Evolutionary conservation across 2,888 invertebrate species (phyloP).

Genomic region (Ommatoiulus sabulosus): DNA sequence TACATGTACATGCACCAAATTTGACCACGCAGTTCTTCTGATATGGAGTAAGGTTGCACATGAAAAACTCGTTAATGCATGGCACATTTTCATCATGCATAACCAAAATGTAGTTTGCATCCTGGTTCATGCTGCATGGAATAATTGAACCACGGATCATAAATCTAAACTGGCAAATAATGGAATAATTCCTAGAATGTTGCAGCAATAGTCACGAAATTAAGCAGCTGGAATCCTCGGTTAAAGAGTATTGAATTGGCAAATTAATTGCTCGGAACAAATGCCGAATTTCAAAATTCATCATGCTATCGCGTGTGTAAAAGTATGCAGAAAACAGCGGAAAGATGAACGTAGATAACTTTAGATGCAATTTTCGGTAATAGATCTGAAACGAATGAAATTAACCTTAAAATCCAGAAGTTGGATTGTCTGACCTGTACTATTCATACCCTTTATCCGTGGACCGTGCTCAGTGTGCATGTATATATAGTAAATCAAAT

Average conservation of each 20-base stretch:
- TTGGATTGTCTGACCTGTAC: no score
- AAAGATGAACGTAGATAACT: no score
- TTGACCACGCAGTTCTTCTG: no score
- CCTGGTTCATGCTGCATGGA: not conserved
- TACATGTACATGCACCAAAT: not conserved
- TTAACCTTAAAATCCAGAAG: no score
- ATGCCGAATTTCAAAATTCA: not conserved
- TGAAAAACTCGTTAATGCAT: no score
- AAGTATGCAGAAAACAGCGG: not conserved
- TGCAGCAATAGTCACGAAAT: not conserved
- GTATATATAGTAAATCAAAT: no score
- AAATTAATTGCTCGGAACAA: not conserved
- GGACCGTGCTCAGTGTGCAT: no score
- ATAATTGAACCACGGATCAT: not conserved
- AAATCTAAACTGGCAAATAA: not conserved
- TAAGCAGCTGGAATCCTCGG: not conserved
- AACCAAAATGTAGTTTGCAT: not conserved
- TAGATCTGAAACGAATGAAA: no score
- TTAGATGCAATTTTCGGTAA: no score
- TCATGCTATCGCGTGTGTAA: not conserved
- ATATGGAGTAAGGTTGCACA: no score
- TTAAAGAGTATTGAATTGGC: not conserved
- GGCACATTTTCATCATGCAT: not conserved
- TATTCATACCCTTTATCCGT: no score
- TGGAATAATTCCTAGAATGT: not conserved